Conservation (phyloP, 2,113 vertebrate genomes). For the Atrichornis clamosus region DNA sequence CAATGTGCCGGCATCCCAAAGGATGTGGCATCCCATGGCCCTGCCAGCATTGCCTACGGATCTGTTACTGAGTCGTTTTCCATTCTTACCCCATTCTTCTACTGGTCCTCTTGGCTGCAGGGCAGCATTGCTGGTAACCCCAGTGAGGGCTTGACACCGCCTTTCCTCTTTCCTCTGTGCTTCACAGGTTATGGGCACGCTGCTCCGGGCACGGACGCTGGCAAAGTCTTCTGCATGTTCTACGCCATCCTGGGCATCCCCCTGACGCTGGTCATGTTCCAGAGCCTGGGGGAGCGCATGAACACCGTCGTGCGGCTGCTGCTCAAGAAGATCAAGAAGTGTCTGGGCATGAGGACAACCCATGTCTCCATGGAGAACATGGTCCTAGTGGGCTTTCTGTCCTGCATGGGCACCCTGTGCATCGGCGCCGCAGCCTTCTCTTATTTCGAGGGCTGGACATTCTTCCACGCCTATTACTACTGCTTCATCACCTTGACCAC, state of each 20-base stretch:
- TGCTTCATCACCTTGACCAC: constrained; percentile 98
- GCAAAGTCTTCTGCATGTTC: constrained; percentile 98
- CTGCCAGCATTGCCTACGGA: neutral
- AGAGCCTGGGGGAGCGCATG: constrained; percentile 96
- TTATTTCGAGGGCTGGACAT: constrained; percentile 94
- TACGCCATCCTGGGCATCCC: constrained; percentile 95
- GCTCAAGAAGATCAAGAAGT: constrained; percentile 87
- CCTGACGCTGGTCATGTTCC: constrained; percentile 96
- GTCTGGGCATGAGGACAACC: constrained; percentile 81
- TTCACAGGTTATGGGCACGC: constrained; percentile 90
- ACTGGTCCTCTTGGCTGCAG: neutral
- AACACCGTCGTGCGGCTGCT: constrained; percentile 88
- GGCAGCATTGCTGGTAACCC: neutral
- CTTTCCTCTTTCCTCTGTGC: neutral
- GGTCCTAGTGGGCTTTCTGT: constrained; percentile 92
- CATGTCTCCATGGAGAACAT: constrained; percentile 94
- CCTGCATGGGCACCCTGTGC: constrained; percentile 89
- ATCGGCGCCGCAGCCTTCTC: constrained; percentile 90
- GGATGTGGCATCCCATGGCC: neutral
- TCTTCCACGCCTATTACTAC: constrained; percentile 97
- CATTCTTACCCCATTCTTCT: neutral
- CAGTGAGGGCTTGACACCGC: neutral
- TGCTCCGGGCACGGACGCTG: constrained; percentile 89
- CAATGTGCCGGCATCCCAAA: neutral
- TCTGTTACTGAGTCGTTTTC: neutral